Percentiles rank a stretch among this genome's conserved stretches.
Evolutionary conservation across 1,140 invertebrate genomes (phyloP).

Genomic region (Thrips palmi): DNA sequence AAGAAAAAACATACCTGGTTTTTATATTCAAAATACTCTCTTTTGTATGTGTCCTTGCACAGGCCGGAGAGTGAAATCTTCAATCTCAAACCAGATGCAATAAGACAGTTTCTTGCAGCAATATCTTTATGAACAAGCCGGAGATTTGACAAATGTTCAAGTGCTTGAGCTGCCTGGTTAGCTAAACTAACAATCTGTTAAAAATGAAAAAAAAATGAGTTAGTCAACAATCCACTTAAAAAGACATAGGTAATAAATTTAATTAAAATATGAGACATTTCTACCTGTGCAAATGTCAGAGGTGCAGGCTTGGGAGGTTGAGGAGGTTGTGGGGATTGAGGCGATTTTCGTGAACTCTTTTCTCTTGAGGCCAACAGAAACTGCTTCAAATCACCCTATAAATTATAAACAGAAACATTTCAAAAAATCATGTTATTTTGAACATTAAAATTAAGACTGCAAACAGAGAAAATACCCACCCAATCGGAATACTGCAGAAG

Average conservation of each 20-base stretch:
- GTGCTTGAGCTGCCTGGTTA: slow-evolving; percentile 64
- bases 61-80: slow-evolving; percentile 70
- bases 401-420: slow-evolving; percentile 12
- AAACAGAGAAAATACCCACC: slow-evolving; percentile 39
- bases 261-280: too few relatives aligned
- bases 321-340: slow-evolving; percentile 15
- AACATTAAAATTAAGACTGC: not conserved
- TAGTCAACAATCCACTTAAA: not conserved
- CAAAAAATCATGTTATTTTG: slow-evolving; percentile 11
- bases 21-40: slow-evolving; percentile 64
- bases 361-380: slow-evolving; percentile 71
- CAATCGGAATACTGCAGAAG: slow-evolving; percentile 84
- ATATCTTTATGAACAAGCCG: slow-evolving; percentile 72
- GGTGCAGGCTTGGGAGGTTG: slow-evolving; percentile 23
- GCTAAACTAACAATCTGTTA: slow-evolving; percentile 50
- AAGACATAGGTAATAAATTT: too few relatives aligned
- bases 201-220: too few relatives aligned
- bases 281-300: slow-evolving; percentile 24
- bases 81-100: slow-evolving; percentile 61
- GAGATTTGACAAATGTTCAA: slow-evolving; percentile 59
- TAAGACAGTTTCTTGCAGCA: slow-evolving; percentile 81
- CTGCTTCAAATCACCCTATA: slow-evolving; percentile 79
- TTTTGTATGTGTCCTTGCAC: slow-evolving; percentile 64
- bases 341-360: too few relatives aligned
- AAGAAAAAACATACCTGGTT: slow-evolving; percentile 40